Conservation (phyloP, 2,797 vertebrate genomes). For the Falco peregrinus region DNA sequence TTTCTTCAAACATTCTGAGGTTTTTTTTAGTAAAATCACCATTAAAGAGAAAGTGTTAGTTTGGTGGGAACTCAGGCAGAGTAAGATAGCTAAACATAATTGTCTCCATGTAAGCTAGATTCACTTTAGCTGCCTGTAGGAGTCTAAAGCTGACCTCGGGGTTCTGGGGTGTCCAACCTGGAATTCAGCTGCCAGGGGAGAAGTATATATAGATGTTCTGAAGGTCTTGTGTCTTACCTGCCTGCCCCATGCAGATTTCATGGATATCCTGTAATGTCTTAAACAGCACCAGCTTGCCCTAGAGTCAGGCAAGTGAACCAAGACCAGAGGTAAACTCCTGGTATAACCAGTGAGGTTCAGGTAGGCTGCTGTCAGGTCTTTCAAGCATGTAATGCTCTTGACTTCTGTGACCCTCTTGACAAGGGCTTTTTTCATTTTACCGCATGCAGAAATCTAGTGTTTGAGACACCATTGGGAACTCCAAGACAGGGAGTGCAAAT, state of each 20-base stretch:
- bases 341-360: neutral
- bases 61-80: neutral
- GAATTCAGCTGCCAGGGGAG: neutral
- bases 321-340: neutral
- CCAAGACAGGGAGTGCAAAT: neutral
- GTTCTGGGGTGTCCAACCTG: neutral
- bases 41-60: neutral
- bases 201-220: neutral
- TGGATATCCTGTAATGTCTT: neutral
- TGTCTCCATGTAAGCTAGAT: accelerated
- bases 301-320: neutral
- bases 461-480: neutral
- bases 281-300: neutral
- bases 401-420: neutral
- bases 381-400: neutral
- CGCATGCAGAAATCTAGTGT: neutral
- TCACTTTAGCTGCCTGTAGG: neutral
- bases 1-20: neutral
- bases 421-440: neutral
- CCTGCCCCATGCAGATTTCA: neutral
- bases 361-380: neutral
- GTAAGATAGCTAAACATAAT: neutral
- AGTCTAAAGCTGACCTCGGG: neutral
- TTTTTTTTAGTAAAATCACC: neutral
- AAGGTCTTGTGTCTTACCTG: neutral